Base-by-base conservation (phyloP, 2,797 vertebrate species). In the Syngnathus rostellatus region DNA sequence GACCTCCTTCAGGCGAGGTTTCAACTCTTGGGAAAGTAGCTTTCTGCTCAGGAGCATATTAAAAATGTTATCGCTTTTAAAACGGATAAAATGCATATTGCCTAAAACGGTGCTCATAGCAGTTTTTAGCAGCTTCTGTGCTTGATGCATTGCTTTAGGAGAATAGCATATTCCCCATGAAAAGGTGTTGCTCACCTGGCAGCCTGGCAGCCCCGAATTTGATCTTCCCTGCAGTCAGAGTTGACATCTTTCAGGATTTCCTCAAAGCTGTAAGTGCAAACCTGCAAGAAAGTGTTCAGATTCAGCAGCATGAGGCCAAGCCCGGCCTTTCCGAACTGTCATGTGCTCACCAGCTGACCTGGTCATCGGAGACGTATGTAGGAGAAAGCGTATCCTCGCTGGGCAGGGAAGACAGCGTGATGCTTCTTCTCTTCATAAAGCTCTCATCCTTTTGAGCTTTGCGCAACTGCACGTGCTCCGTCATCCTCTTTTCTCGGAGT, bases 401-500 rank as follows among this genome's bases (percentile, higher is more conserved):
- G 25, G 83, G 82, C 0, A 86, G 51, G 6, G 74, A 68, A 0
- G 86, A 88, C 64, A 83, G 67, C 0, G 74, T 80, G 5, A 96
- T 78, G 37, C 91, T 93, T 7, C 95, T 90, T 63, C 92, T 92
- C 79, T 98, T 97, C 65, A 94, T 65, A 39, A 93, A 90, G 70
- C 87, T 92, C 7, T 97, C 94, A 2, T 93, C 85, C 75, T 94
- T 95, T 60, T 89, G 91, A 12, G 91, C 90, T 83, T 98, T 97
- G 0, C 94, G 88, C 72, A 98, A 90, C 81, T 94, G 89, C 0
- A 95, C 65, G 3, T 69, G 91, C 64, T 87, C 82, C 0, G 88
- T 78, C 2, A 90, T 84, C 50, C 94, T 85, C 65, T 92, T 93
- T 16, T 91, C 91, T 5, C 94, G 80, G 58, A 92, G 84, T 73